phyloP scores from a whole-genome alignment of 37 sponge, comb jelly and placozoan genomes.

The Axinella damicornis region DNA sequence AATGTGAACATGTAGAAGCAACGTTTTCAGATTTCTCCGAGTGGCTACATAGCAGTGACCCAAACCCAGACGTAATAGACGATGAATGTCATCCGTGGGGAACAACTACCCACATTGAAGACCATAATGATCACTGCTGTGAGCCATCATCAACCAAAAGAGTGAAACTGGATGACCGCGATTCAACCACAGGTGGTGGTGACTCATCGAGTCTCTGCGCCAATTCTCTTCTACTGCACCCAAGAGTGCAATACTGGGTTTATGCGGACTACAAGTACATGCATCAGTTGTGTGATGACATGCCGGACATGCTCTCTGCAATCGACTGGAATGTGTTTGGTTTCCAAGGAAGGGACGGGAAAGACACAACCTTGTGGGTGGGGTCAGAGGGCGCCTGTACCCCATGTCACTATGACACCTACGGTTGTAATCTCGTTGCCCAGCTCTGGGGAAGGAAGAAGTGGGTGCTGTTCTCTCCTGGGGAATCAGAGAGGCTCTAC shows the following conservation, averaged over 20 bases:
- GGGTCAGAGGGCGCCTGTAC: slow-evolving; percentile 92
- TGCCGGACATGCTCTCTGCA: slow-evolving; percentile 37
- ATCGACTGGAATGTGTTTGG: slow-evolving; percentile 89
- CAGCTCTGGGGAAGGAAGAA: slow-evolving; percentile 89
- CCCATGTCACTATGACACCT: slow-evolving; percentile 97
- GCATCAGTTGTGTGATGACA: slow-evolving; percentile 56
- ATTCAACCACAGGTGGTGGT: neutral
- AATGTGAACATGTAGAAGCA: slow-evolving; percentile 65
- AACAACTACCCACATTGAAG: neutral
- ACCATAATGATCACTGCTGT: no score
- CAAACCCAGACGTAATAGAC: neutral
- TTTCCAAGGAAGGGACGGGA: slow-evolving; percentile 65
- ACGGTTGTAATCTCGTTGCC: slow-evolving; percentile 93
- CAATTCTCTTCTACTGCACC: slow-evolving; percentile 23
- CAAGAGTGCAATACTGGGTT: slow-evolving; percentile 61
- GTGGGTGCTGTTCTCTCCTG: slow-evolving; percentile 87
- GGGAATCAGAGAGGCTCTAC: slow-evolving; percentile 63
- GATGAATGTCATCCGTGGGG: neutral
- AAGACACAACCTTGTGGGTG: slow-evolving; percentile 85
- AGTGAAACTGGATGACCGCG: neutral
- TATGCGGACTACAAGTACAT: slow-evolving; percentile 94
- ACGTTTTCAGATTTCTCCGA: slow-evolving; percentile 62
- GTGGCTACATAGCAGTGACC: slow-evolving; percentile 47
- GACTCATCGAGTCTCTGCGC: neutral
- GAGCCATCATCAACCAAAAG: neutral